These are phyloP conservation scores for Perccottus glenii DNA, from an alignment of 2,113 vertebrate genomes.

Conservation along the genomic window DNA sequence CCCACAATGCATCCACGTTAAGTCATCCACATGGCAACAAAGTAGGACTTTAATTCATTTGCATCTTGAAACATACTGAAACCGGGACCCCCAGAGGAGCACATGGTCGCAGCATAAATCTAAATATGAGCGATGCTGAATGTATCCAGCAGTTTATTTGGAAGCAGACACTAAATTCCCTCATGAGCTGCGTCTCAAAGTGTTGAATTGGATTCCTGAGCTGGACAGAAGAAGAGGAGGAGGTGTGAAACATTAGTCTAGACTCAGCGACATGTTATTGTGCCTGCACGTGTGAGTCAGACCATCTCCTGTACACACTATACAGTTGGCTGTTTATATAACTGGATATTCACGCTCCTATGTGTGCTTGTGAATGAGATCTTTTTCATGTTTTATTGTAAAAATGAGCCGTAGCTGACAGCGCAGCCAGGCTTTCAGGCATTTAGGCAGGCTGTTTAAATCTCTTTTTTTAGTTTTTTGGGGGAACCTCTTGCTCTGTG, in stretches of 20 bases:
- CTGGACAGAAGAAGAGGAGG: constrained; percentile 63
- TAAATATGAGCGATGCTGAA: background rate
- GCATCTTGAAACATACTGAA: no score
- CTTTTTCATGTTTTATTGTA: background rate
- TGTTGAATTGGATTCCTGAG: constrained; percentile 43
- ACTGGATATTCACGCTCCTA: constrained; percentile 7
- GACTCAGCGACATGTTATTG: constrained; percentile 47
- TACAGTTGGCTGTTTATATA: constrained; percentile 33
- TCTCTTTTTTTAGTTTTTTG: constrained; percentile 3
- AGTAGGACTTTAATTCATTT: no score
- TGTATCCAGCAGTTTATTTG: constrained; percentile 8
- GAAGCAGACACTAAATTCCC: constrained; percentile 18
- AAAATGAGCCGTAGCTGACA: constrained; percentile 23
- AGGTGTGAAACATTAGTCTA: constrained; percentile 61
- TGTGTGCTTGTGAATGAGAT: constrained; percentile 24
- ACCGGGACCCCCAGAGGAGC: no score
- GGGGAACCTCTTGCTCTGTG: constrained; percentile 18
- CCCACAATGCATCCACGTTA: no score
- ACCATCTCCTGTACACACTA: constrained; percentile 19
- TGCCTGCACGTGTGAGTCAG: constrained; percentile 35
- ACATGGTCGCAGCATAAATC: background rate
- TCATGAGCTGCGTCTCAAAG: background rate
- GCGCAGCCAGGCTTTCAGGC: background rate
- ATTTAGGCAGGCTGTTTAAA: constrained; percentile 29
- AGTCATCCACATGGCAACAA: no score